Base-by-base conservation (phyloP, 2,797 vertebrate species). In the Mareca penelope region DNA sequence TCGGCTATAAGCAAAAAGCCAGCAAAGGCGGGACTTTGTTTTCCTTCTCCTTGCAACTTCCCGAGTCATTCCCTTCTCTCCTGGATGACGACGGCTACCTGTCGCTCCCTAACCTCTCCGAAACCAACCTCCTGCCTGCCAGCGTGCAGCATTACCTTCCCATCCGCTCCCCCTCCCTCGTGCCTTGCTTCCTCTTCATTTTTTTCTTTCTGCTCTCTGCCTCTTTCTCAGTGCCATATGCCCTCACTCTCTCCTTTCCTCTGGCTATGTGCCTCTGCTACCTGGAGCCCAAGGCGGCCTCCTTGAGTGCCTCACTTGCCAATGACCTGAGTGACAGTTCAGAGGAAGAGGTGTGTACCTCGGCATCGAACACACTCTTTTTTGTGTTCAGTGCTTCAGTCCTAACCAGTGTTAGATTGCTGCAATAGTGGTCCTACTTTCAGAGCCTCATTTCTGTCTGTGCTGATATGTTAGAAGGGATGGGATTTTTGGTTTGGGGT, bases 241-340 rank as follows among this genome's bases (percentile, higher is more conserved):
- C 99, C 85, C 99, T 99, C 98, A 99, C 99, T 89, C 99, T 99
- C 90, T 99, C 99, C 97, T 99, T 99, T 97, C 99, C 99, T 95
- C 98, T 99, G 98, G 99, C 99, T 96, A 97, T 99, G 98, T 99
- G 99, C 97, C 99, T 99, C 98, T 99, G 99, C 99, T 99, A 99
- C 98, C 99, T 99, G 99, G 99, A 99, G 99, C 99, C 99, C 98
- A 99, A 99, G 98, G 99, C 99, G 87, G 98, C 99, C 96, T 99
- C 99, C 97, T 98, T 99, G 98, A 99, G 98, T 96, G 98, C 99
- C 97, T 99, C 98, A 98, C 98, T 99, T 98, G 98, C 99, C 98
- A 98, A 99, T 98, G 98, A 99, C 98, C 99, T 98, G 98, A 99
- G 98, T 99, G 99, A 99, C 99, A 99, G 99, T 98, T 99, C 99